Base-by-base conservation (phyloP, 1,140 invertebrate species). In the Trichoplusia ni region DNA sequence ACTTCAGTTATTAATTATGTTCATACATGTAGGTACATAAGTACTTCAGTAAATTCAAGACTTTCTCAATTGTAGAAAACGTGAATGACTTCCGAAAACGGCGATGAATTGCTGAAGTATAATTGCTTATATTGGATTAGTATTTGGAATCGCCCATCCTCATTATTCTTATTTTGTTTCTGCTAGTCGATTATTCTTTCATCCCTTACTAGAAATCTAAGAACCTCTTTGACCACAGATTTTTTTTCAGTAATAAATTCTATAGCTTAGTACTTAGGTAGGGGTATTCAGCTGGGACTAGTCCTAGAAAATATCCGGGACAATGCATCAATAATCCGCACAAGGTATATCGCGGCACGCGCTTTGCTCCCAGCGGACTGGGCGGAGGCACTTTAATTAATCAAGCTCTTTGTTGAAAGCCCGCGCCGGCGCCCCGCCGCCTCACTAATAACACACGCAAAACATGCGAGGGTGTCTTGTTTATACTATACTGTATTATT, bases 371-470 rank as follows among this genome's bases (percentile, higher is more conserved):
- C 77, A 19, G 68, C 37, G 82, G 84, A 73, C 79, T 71, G 75
- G 83, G 77, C 75, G 75, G 79, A 73, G 79, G 82, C 82, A 81
- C 78, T 84, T 89, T 87, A 89, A 89, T 89, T 89, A 87, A 89
- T 81, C 79, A 82, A 74, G 66, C 76, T 73, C 81, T 81, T 81
- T 78, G 81, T 83, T 76, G 73, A 78, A 74, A 75, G 67, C 69
- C 62, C 64, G 56, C 63, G 60, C 70, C 71, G 77, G 67, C 78
- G 66, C 63, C 73, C 75, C 72, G 67, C 37, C 29, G 71, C 47
- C 62, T n/a, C 38, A 18, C 66, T 75, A 79, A 79, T 81, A 82
- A 79, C 79, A 71, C 76, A 82, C 79, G 82, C 77, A 80, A 81
- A 82, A 82, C 71, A 76, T 74, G 67, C 75, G 71, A 64, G 54